Conservation (phyloP, 2,113 vertebrate genomes). For the Scolopax mira region DNA sequence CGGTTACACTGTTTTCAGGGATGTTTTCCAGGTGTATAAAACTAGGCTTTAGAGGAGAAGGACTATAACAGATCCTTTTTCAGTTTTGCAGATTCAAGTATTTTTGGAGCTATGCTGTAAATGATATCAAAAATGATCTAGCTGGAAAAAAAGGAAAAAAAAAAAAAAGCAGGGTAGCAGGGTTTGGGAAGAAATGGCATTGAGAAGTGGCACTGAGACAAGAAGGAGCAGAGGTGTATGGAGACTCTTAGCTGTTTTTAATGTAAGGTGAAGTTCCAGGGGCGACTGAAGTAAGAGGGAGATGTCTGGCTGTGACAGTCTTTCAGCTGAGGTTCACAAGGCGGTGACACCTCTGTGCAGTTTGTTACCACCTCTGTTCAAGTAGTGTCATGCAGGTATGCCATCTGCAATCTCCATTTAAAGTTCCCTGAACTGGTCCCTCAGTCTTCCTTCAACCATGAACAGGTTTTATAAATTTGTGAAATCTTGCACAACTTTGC, state of each 20-base stretch:
- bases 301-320: not conserved
- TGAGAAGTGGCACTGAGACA: not conserved
- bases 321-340: not conserved
- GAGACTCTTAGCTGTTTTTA: not conserved
- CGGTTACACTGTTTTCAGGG: not conserved
- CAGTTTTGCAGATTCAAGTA: not conserved
- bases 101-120: not conserved
- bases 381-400: not conserved
- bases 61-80: not conserved
- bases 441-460: not conserved
- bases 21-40: not conserved
- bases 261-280: not conserved
- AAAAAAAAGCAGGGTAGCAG: not conserved
- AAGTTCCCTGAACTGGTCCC: not conserved
- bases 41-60: not conserved
- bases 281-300: not conserved
- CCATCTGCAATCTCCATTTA: not conserved
- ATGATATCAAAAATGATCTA: not conserved
- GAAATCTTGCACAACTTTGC: not conserved
- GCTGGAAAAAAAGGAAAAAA: not conserved
- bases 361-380: not conserved
- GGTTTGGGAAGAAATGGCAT: not conserved
- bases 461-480: not conserved
- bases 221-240: not conserved
- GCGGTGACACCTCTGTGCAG: accelerated